Conservation (phyloP, 2,888 invertebrate species). For the Cataglyphis altisquamis region DNA sequence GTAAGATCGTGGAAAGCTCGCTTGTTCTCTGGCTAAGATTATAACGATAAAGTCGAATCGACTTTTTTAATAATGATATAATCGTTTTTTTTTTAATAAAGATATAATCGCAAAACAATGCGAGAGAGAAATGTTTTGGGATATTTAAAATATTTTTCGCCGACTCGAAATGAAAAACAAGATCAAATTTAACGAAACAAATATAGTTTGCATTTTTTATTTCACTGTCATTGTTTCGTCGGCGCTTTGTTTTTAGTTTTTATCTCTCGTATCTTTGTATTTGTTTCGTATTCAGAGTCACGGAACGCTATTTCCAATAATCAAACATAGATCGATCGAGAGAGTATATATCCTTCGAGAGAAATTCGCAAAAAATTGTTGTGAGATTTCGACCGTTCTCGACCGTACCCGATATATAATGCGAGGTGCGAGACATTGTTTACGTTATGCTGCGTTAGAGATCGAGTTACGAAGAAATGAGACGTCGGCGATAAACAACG, state of each 20-base stretch:
- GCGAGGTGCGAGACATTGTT: conserved; percentile 40
- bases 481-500: conserved; percentile 31
- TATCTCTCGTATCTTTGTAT: background rate
- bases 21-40: conserved; percentile 20
- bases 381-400: background rate
- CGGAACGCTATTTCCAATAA: background rate
- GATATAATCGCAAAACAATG: background rate
- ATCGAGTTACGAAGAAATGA: conserved; percentile 33
- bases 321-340: background rate
- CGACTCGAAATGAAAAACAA: background rate
- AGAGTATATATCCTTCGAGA: background rate
- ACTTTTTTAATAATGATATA: background rate
- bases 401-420: background rate
- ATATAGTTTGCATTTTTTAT: background rate
- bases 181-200: background rate
- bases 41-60: conserved; percentile 3
- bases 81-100: background rate
- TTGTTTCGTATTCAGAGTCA: background rate
- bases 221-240: background rate
- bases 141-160: background rate
- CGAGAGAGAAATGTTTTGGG: no score
- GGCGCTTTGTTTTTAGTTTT: background rate
- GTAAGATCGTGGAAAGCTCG: background rate
- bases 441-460: conserved; percentile 42
- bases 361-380: background rate